Evolutionary conservation across 2,113 vertebrate species (phyloP).

Genomic region (Periophthalmus modestus): DNA sequence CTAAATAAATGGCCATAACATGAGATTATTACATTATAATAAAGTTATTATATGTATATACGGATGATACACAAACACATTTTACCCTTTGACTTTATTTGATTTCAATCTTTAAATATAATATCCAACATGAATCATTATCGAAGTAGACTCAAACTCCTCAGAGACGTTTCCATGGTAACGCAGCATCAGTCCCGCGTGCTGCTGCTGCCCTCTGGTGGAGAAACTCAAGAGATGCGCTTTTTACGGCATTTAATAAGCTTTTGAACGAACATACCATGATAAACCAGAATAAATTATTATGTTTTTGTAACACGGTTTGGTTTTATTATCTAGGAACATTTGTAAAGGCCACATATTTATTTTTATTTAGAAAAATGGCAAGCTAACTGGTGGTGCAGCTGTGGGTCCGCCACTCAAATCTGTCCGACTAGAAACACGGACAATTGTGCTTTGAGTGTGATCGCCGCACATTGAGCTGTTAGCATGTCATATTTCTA

Average conservation of each 20-base stretch:
- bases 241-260: neutral
- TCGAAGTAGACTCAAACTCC: neutral
- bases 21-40: too few species aligned
- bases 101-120: neutral
- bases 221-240: neutral
- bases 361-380: neutral
- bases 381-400: conserved; percentile 30
- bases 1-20: too few species aligned
- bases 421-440: conserved; percentile 57
- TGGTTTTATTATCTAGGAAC: neutral
- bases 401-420: conserved; percentile 1
- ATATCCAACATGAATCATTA: neutral
- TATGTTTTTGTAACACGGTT: neutral
- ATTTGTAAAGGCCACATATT: neutral
- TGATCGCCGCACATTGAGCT: neutral
- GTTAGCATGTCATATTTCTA: neutral
- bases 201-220: neutral
- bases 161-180: neutral
- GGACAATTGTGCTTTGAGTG: neutral
- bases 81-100: too few species aligned
- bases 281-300: neutral
- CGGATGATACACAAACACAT: too few species aligned
- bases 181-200: neutral
- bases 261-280: neutral
- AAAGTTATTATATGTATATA: too few species aligned